These are phyloP conservation scores for Penaeus indicus DNA, from an alignment of 1,140 invertebrate species.

Conservation along the genomic window DNA sequence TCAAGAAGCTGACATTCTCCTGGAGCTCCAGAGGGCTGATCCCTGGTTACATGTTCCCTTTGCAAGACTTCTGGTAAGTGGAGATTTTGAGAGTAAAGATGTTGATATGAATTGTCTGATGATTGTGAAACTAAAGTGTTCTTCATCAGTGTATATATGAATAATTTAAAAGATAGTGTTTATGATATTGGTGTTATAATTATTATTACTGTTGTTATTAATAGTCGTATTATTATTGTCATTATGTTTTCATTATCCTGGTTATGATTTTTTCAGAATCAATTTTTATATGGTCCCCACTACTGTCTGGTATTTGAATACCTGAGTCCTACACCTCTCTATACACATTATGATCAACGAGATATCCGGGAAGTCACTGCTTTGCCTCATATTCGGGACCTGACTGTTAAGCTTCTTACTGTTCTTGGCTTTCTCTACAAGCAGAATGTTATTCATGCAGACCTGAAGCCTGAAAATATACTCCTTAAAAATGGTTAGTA, in stretches of 20 bases:
- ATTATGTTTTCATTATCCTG: background rate
- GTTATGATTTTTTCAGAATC: conserved; percentile 67
- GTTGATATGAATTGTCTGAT: no score
- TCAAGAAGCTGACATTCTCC: conserved; percentile 69
- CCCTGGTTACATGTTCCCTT: conserved; percentile 67
- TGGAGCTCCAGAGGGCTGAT: conserved; percentile 68
- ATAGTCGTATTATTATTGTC: background rate
- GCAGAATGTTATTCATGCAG: conserved; percentile 71
- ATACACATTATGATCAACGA: conserved; percentile 65
- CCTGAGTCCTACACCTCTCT: conserved; percentile 68
- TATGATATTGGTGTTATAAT: no score
- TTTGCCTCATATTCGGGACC: conserved; percentile 67
- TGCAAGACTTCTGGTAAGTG: conserved; percentile 67
- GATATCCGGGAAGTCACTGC: conserved; percentile 64
- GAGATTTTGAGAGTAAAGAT: no score
- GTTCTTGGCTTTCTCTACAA: conserved; percentile 70
- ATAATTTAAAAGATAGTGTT: no score
- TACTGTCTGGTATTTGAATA: conserved; percentile 70
- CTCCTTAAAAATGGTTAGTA: conserved; percentile 68
- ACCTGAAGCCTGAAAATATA: conserved; percentile 72
- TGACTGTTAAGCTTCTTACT: conserved; percentile 69
- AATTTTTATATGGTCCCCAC: conserved; percentile 69
- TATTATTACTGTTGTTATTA: no score
- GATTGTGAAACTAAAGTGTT: no score
- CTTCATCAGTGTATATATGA: no score